Evolutionary conservation across 2,797 vertebrate genomes (phyloP).

Genomic region (Sebastes jordani): DNA sequence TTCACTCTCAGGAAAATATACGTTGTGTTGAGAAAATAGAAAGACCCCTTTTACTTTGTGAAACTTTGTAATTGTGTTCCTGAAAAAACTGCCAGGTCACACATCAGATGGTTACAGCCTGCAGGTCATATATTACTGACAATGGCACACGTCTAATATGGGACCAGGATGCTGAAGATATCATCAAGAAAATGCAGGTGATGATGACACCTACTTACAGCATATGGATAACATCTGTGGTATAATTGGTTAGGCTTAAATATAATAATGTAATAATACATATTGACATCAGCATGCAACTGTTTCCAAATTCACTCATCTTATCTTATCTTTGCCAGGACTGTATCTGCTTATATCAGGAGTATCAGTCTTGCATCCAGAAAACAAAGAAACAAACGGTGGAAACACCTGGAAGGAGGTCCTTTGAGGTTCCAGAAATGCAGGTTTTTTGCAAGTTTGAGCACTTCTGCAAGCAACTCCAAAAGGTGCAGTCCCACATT

Average conservation of each 20-base stretch:
- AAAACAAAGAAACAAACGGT: slow-evolving; percentile 77
- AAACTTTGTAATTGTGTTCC: neutral
- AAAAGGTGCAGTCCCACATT: slow-evolving; percentile 76
- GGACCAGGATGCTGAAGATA: slow-evolving; percentile 82
- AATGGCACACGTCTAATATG: slow-evolving; percentile 79
- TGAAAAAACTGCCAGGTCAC: slow-evolving; percentile 79
- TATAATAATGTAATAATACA: too few relatives aligned
- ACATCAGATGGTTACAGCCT: slow-evolving; percentile 87
- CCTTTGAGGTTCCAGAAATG: slow-evolving; percentile 84
- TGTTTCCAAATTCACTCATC: neutral
- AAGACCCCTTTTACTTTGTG: neutral
- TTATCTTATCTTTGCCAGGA: slow-evolving; percentile 68
- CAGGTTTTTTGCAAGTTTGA: slow-evolving; percentile 87
- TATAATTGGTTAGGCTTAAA: neutral
- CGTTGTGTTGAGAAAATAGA: neutral
- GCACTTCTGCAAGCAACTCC: slow-evolving; percentile 84
- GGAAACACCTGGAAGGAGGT: slow-evolving; percentile 70
- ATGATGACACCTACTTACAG: neutral
- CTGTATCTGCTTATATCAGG: slow-evolving; percentile 81
- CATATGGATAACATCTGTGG: neutral
- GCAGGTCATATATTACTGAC: slow-evolving; percentile 86
- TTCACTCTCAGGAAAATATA: neutral
- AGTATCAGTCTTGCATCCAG: slow-evolving; percentile 85
- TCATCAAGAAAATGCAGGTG: slow-evolving; percentile 85
- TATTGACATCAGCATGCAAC: neutral